phyloP scores from a whole-genome alignment of 2,113 vertebrate genomes.

The Spea multiplicata region DNA sequence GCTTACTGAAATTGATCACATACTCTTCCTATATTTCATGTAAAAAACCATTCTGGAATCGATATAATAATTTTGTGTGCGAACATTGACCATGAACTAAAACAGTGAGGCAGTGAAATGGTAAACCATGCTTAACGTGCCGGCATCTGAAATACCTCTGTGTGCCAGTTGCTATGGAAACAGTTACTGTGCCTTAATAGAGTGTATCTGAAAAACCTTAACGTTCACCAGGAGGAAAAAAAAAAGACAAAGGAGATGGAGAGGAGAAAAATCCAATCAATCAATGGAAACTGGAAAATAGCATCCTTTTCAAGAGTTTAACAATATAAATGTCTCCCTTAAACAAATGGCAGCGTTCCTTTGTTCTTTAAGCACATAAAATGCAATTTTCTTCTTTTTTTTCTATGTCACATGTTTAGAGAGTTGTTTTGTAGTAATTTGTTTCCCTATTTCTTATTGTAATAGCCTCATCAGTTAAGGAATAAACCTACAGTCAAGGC shows the following conservation, averaged over 20 bases:
- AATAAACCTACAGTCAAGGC: too few relatives aligned
- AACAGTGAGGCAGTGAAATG: constrained; percentile 21
- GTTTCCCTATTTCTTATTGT: not conserved
- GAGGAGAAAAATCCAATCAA: constrained; percentile 12
- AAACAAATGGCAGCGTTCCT: not conserved
- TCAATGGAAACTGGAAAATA: constrained; percentile 6
- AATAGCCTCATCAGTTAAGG: too few relatives aligned
- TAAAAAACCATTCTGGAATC: too few relatives aligned
- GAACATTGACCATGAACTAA: not conserved
- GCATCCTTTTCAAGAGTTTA: constrained; percentile 12
- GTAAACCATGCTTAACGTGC: constrained; percentile 18
- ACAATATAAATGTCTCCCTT: constrained; percentile 6
- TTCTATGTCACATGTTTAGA: not conserved
- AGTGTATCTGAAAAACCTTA: constrained; percentile 29
- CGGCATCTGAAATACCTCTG: constrained; percentile 29
- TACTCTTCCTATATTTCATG: too few relatives aligned
- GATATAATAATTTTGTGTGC: too few relatives aligned
- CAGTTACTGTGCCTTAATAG: constrained; percentile 32
- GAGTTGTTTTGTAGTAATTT: not conserved
- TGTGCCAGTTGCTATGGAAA: constrained; percentile 37
- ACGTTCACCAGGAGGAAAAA: constrained; percentile 25
- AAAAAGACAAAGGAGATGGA: not conserved
- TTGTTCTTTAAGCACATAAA: not conserved
- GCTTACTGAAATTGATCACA: too few relatives aligned
- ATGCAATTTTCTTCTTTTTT: not conserved